Evolutionary conservation across 2,113 vertebrate species (phyloP).

Genomic region (Anoura caudifer): DNA sequence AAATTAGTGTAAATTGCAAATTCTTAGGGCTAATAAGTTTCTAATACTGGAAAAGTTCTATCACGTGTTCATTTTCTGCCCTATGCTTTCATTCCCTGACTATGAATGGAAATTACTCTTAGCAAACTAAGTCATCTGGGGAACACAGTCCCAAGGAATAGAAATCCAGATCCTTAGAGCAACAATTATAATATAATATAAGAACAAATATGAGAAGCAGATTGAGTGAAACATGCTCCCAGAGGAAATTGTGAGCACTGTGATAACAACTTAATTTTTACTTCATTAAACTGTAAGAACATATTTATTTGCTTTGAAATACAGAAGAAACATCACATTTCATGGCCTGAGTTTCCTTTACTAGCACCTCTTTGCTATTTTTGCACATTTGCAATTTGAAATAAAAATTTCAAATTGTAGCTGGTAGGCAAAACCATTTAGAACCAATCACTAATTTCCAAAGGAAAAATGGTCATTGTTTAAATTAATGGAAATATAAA

Average conservation of each 20-base stretch:
- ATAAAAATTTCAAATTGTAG: background rate
- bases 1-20: slow-evolving; percentile 40
- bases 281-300: slow-evolving; percentile 1
- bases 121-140: slow-evolving; percentile 19
- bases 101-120: slow-evolving; percentile 41
- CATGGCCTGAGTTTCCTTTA: background rate
- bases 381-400: background rate
- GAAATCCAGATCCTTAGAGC: background rate
- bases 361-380: background rate
- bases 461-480: background rate
- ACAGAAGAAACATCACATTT: background rate
- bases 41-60: slow-evolving; percentile 29
- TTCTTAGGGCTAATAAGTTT: slow-evolving; percentile 39
- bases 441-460: background rate
- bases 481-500: background rate
- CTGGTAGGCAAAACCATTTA: background rate
- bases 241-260: background rate
- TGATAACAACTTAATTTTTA: background rate
- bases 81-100: slow-evolving; percentile 3
- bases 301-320: slow-evolving; percentile 9
- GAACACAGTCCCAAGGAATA: background rate
- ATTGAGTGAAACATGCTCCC: background rate
- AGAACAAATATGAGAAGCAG: slow-evolving; percentile 15
- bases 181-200: background rate
- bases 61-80: background rate